Conservation (phyloP, 2,113 vertebrate genomes). For the Piliocolobus tephrosceles region DNA sequence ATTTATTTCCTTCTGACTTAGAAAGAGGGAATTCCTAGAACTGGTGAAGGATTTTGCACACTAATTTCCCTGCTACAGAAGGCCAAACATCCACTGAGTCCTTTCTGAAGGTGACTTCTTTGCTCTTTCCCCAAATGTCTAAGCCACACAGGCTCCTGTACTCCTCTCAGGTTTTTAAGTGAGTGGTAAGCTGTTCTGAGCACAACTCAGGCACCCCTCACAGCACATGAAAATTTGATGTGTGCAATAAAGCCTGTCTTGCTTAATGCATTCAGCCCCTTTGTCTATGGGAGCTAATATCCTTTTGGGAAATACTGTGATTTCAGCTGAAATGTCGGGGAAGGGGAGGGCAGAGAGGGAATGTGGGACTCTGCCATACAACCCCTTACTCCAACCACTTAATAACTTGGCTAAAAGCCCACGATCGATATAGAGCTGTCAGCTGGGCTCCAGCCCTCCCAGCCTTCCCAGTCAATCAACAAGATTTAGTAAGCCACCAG, state of each 20-base stretch:
- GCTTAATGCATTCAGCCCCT: slow-evolving; percentile 44
- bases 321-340: slow-evolving; percentile 40
- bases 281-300: slow-evolving; percentile 56
- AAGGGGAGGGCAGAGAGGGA: not conserved
- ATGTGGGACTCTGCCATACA: slow-evolving; percentile 11
- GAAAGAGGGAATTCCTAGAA: not conserved
- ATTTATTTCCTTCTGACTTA: slow-evolving; percentile 23
- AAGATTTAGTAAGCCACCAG: slow-evolving; percentile 67
- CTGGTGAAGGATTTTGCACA: not conserved
- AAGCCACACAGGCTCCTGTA: not conserved
- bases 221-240: slow-evolving; percentile 49
- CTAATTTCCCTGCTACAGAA: not conserved
- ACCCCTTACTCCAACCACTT: slow-evolving; percentile 67
- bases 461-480: slow-evolving; percentile 61
- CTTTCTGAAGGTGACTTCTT: slow-evolving; percentile 58
- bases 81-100: not conserved
- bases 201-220: not conserved
- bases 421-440: slow-evolving; percentile 66
- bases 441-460: slow-evolving; percentile 40
- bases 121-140: not conserved
- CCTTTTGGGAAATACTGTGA: slow-evolving; percentile 69
- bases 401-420: slow-evolving; percentile 75
- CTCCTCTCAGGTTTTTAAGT: slow-evolving; percentile 42
- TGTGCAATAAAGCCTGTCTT: not conserved
- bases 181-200: not conserved